phyloP scores from a whole-genome alignment of 2,113 vertebrate species.

The Mystacornis crossleyi region DNA sequence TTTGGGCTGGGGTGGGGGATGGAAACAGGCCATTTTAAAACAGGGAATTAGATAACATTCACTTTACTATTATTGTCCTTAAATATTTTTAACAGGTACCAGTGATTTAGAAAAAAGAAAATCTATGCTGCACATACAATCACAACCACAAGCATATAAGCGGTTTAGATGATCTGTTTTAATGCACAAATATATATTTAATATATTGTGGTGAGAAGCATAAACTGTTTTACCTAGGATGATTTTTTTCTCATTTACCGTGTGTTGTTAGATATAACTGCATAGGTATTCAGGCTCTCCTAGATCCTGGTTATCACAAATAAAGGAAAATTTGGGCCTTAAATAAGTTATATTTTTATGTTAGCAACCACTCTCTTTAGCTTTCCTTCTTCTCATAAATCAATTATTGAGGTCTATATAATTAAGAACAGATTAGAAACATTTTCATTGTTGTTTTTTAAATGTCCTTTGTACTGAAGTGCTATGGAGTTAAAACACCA shows the following conservation, averaged over 20 bases:
- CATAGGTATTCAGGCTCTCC: not conserved
- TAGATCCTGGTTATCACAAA: not conserved
- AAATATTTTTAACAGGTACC: not conserved
- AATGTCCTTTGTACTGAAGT: slow-evolving; percentile 65
- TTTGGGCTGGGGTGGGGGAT: accelerated
- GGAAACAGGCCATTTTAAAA: not conserved
- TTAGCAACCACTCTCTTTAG: slow-evolving; percentile 19
- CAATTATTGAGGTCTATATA: slow-evolving; percentile 67
- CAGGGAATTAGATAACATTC: not conserved
- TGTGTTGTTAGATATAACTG: not conserved
- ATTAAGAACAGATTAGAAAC: slow-evolving; percentile 71
- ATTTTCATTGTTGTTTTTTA: slow-evolving; percentile 66
- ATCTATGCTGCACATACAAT: not conserved
- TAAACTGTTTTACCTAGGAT: not conserved
- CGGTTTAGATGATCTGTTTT: not conserved
- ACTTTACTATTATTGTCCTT: not conserved
- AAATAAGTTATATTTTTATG: not conserved
- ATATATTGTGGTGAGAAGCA: not conserved
- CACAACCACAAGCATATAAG: not conserved
- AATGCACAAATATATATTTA: not conserved
- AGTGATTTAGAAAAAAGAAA: not conserved
- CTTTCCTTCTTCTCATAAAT: slow-evolving; percentile 60
- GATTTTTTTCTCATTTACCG: not conserved
- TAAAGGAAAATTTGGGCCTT: not conserved
- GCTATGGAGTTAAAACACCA: slow-evolving; percentile 67